These are phyloP conservation scores for Protodeltote pygarga DNA, from an alignment of 2,888 invertebrate genomes.

Conservation along the genomic window DNA sequence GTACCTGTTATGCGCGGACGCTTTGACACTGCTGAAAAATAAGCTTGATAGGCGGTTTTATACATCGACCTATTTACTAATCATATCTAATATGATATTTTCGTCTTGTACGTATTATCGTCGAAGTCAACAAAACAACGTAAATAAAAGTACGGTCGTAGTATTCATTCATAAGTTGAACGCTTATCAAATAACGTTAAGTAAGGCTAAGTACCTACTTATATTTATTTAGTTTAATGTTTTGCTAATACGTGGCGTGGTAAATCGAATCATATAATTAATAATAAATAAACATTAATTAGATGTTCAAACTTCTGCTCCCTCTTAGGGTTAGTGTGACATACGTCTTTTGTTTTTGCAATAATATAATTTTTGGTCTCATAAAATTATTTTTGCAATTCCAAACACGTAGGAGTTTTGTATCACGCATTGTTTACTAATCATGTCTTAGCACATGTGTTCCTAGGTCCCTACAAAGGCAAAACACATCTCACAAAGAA, in stretches of 20 bases:
- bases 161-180: conserved; percentile 33
- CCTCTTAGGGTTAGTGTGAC: conserved; percentile 15
- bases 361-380: conserved; percentile 27
- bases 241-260: neutral
- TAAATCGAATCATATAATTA: neutral
- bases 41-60: conserved; percentile 32
- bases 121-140: conserved; percentile 36
- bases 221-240: neutral
- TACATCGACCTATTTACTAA: conserved; percentile 42
- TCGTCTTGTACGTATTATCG: conserved; percentile 15
- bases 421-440: conserved; percentile 34
- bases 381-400: conserved; percentile 21
- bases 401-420: conserved; percentile 31
- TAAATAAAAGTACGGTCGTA: conserved; percentile 27
- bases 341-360: conserved; percentile 38
- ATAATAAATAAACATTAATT: conserved; percentile 6
- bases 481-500: conserved; percentile 37
- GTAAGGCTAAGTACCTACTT: neutral
- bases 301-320: conserved; percentile 9
- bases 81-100: conserved; percentile 39
- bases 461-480: conserved; percentile 41
- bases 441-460: conserved; percentile 33
- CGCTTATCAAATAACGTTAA: conserved; percentile 4
- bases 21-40: conserved; percentile 25
- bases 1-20: conserved; percentile 2